Percentiles rank a stretch among this genome's conserved stretches.
Evolutionary conservation across 2,888 invertebrate species (phyloP).

Genomic region (Ormyrus labotus): DNA sequence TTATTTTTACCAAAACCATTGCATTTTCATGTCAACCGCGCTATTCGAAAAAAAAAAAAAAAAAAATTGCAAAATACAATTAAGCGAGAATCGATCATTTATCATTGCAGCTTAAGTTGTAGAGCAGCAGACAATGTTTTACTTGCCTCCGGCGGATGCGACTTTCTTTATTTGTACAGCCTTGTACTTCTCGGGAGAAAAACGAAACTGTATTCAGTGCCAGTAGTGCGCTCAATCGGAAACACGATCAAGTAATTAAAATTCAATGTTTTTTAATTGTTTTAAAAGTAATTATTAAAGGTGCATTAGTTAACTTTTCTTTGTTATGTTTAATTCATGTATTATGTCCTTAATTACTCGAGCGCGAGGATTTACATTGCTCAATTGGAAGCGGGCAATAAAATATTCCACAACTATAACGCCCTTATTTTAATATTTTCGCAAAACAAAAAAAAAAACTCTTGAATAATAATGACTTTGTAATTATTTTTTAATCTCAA

Average conservation of each 20-base stretch:
- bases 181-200: neutral
- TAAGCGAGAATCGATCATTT: neutral
- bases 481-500: no score
- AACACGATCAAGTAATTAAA: slow-evolving; percentile 31
- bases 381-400: neutral
- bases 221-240: slow-evolving; percentile 36
- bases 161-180: slow-evolving; percentile 2
- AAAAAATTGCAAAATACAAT: no score
- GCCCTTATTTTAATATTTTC: no score
- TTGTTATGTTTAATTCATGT: slow-evolving; percentile 48
- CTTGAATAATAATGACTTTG: no score
- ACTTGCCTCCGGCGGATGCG: neutral
- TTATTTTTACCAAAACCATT: no score
- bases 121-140: neutral
- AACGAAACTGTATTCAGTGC: slow-evolving; percentile 26
- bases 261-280: slow-evolving; percentile 47
- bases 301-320: slow-evolving; percentile 27
- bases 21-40: no score
- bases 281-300: slow-evolving; percentile 39
- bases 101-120: no score
- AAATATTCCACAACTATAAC: neutral
- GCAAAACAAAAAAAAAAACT: no score
- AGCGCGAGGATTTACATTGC: slow-evolving; percentile 23
- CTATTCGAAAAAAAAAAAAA: no score
- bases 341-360: slow-evolving; percentile 28